Base-by-base conservation (phyloP, 1,140 invertebrate species). In the Chrysoperla carnea region DNA sequence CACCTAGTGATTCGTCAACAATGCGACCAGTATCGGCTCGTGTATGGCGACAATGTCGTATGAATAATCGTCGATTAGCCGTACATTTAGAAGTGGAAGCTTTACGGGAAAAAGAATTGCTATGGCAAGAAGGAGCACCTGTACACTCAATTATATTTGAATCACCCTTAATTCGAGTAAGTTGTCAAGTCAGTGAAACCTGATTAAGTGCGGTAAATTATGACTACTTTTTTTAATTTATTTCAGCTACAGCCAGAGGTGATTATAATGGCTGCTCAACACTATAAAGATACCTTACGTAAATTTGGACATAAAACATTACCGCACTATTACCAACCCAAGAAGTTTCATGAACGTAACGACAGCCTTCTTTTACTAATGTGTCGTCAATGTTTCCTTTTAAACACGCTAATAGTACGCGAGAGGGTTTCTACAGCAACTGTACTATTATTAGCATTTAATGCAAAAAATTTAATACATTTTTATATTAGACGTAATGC, bases 341-440 rank as follows among this genome's bases (percentile, higher is more conserved):
- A 72, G 43, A 67, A 69, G 0, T 84, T 84, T 59, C 54, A 69
- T 44, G 70, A 75, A 31, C 59, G 82, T 45, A 63, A 69, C n/a
- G 82, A 84, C 57, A 61, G 69, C 9, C 51, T 67, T 44, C 55
- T 83, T 11, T 43, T 85, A 11, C 57, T 75, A 7, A 52, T 84
- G 29, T 67, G 67, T 33, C 57, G 75, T 29, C 63, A 70, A 37
- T 82, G 76, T 56, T 67, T 64, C 13, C 67, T 70, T 48, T 48
- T 84, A n/a, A 63, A 70, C 39, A 79, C 75, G 3, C 50, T 84
- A 52, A 75, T 78, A 48, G 71, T 89, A 12, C 68, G 80, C 5
- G 84, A 89, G 52, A 66, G 79, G 53, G 72, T 90, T 40, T 88
- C 84, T 1, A 86, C 84, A 0, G 69, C 77, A 0, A 87, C 84